A percentile compares a stretch with the other conserved stretches of the same genome.
phyloP scores from a whole-genome alignment of 1,140 invertebrate genomes.

The Drosophila oshimai region DNA sequence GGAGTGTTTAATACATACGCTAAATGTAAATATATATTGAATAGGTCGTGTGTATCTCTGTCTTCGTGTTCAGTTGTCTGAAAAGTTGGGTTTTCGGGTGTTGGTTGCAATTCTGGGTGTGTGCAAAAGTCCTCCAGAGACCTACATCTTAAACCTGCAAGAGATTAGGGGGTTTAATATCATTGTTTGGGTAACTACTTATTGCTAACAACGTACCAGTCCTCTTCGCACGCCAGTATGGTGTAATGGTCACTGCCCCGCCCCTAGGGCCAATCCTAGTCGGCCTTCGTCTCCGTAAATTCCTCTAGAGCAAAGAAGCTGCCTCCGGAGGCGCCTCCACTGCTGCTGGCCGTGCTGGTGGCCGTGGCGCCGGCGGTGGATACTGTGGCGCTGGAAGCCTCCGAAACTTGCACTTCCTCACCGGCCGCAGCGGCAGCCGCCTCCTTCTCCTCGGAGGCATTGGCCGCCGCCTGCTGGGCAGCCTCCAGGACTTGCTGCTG shows the following conservation, averaged over 20 bases:
- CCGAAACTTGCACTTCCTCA: constrained; percentile 52
- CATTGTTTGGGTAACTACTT: background rate
- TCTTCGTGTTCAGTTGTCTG: constrained; percentile 17
- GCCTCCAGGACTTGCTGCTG: constrained; percentile 74
- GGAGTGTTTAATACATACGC: constrained; percentile 71
- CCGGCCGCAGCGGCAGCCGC: constrained; percentile 34
- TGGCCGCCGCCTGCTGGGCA: constrained; percentile 43
- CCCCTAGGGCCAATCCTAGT: constrained; percentile 75
- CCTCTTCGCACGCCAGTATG: constrained; percentile 64
- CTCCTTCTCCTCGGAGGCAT: constrained; percentile 49
- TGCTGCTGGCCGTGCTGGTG: constrained; percentile 62
- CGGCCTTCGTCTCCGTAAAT: constrained; percentile 67
- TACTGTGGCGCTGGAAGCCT: constrained; percentile 38
- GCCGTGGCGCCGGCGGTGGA: constrained; percentile 44
- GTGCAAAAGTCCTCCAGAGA: constrained; percentile 45
- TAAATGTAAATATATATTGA: constrained; percentile 57
- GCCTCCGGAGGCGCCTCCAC: constrained; percentile 52
- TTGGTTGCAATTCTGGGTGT: constrained; percentile 13
- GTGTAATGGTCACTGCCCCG: constrained; percentile 51
- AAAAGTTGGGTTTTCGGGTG: constrained; percentile 5
- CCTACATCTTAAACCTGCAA: constrained; percentile 55
- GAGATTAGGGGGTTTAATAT: background rate
- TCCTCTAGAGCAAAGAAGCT: constrained; percentile 76
- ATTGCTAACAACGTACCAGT: constrained; percentile 54
- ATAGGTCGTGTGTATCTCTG: constrained; percentile 15